These are phyloP conservation scores for Doryteuthis pealeii DNA, from an alignment of 1,140 invertebrate species.

Conservation along the genomic window DNA sequence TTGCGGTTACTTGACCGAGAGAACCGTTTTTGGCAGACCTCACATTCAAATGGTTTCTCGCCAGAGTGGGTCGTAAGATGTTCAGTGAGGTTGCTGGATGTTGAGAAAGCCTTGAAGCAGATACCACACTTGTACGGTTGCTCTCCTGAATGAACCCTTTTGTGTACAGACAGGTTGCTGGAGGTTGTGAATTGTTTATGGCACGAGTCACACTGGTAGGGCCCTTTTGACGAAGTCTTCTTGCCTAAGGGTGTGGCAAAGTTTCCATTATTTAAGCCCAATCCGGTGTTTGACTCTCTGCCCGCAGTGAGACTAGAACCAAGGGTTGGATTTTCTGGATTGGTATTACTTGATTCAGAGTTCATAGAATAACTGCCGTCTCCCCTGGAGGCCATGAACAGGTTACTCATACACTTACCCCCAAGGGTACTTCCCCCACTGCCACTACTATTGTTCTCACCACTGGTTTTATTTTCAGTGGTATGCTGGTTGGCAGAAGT, in stretches of 20 bases:
- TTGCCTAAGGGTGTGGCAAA: too few relatives aligned
- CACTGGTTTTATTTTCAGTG: not conserved
- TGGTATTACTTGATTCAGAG: too few relatives aligned
- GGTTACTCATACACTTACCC: too few relatives aligned
- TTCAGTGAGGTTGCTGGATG: conserved; percentile 30
- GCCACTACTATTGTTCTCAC: too few relatives aligned
- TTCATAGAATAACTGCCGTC: too few relatives aligned
- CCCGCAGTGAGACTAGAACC: too few relatives aligned
- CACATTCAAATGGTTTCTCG: conserved; percentile 51
- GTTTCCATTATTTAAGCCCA: too few relatives aligned
- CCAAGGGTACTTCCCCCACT: too few relatives aligned
- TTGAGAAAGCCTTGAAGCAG: conserved; percentile 21
- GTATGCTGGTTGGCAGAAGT: not conserved
- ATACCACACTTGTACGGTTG: conserved; percentile 25
- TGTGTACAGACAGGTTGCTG: conserved; percentile 14
- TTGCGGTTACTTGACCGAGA: not conserved
- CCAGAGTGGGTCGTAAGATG: conserved; percentile 55
- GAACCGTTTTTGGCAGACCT: conserved; percentile 45
- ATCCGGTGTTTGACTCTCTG: too few relatives aligned
- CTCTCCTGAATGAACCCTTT: conserved; percentile 11
- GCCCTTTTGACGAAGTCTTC: conserved; percentile 18
- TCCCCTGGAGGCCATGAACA: too few relatives aligned
- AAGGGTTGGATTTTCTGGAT: too few relatives aligned
- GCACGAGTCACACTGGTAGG: conserved; percentile 48
- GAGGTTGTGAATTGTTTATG: conserved; percentile 31